Base-by-base conservation (phyloP, 2,888 invertebrate species). In the Aromia moschata region DNA sequence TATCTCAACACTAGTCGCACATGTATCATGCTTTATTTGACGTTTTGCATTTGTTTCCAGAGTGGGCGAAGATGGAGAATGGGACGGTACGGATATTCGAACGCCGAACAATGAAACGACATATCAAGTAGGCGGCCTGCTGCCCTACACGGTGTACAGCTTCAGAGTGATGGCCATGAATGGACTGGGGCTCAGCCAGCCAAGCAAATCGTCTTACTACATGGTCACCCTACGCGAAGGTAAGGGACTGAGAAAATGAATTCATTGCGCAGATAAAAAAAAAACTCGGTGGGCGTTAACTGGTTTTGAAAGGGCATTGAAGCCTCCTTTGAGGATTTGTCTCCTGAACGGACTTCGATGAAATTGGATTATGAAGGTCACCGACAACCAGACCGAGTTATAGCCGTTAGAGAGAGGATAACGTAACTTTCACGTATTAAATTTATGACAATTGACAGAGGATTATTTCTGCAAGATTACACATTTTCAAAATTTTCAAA, bases 91-190 rank as follows among this genome's bases (percentile, higher is more conserved):
- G 72, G 81, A 85, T 20, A 53, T 65, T 30, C 53, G 58, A 47
- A 70, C 72, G 37, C 84, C 85, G 66, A 85, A 83, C 74, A 89
- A 89, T 81, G 81, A 83, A 64, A 88, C 89, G 64, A 84, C 82
- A 74, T 87, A 87, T 81, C 85, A 87, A 77, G 85, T 92, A 74
- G 84, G 84, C 64, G 84, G 83, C 59, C 83, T 92, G 68, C 82
- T 84, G 67, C 91, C 92, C 44, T 91, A 87, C 81, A 91, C 89
- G 45, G 88, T 89, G 57, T 92, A 92, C 82, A 88, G 88, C 75
- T 90, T 92, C 80, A 84, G 88, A 57, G 85, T 91, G 67, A 80
- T 86, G 70, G 90, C 90, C 45, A 88, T 89, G 58, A 92, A 91
- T 79, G 86, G 84, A 63, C 84, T 89, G 80, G 91, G 91, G 67